A percentile compares a stretch with the other conserved stretches of the same genome.
These are phyloP conservation scores for Zaprionus taronus DNA, from an alignment of 1,140 invertebrate genomes.

Conservation along the genomic window DNA sequence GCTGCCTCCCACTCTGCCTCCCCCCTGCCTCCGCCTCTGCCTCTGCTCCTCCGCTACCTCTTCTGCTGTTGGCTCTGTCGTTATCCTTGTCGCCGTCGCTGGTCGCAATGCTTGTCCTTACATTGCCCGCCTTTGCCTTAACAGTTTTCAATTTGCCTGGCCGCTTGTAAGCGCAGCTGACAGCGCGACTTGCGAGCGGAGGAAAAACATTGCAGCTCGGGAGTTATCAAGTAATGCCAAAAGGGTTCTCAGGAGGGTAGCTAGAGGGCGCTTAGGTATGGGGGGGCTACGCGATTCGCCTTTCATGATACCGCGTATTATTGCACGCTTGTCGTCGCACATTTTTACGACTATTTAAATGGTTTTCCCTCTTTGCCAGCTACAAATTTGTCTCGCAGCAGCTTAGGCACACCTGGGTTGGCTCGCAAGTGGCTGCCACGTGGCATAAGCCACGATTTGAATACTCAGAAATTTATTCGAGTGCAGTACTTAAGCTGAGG, in stretches of 20 bases:
- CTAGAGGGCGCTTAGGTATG: background rate
- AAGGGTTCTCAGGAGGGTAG: slow-evolving; percentile 13
- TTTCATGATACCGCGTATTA: slow-evolving; percentile 67
- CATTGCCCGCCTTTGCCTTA: slow-evolving; percentile 30
- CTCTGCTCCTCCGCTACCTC: slow-evolving; percentile 16
- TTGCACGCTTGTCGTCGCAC: slow-evolving; percentile 71
- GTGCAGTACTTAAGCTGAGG: background rate
- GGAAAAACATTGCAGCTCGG: slow-evolving; percentile 16
- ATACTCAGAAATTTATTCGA: slow-evolving; percentile 4
- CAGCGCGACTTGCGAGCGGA: slow-evolving; percentile 57
- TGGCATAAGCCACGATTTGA: slow-evolving; percentile 12
- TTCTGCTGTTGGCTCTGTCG: slow-evolving; percentile 10
- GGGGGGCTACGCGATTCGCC: slow-evolving; percentile 49
- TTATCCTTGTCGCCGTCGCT: slow-evolving; percentile 24
- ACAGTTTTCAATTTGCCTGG: slow-evolving; percentile 77
- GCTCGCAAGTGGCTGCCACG: background rate
- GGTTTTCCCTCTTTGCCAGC: slow-evolving; percentile 67
- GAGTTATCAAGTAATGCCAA: slow-evolving; percentile 45
- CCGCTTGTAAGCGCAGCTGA: slow-evolving; percentile 77
- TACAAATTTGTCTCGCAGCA: slow-evolving; percentile 59
- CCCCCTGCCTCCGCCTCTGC: slow-evolving; percentile 24
- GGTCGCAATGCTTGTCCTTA: slow-evolving; percentile 18
- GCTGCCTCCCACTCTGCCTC: slow-evolving; percentile 46
- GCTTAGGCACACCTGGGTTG: slow-evolving; percentile 11
- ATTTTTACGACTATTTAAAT: slow-evolving; percentile 80